Conservation (phyloP, 2,888 invertebrate species). For the Molanna angustata region DNA sequence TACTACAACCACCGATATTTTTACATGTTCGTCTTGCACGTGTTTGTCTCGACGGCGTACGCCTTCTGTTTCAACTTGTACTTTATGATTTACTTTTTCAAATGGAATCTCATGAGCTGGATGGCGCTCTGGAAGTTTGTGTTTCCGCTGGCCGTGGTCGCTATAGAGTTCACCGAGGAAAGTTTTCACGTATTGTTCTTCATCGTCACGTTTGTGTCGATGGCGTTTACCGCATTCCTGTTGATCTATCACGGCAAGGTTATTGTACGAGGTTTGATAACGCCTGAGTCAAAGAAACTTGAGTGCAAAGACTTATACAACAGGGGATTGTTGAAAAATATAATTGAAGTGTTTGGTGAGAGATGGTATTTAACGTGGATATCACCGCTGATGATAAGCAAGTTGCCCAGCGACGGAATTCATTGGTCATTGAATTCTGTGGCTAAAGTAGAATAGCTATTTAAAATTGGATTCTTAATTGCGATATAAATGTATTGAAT, state of each 20-base stretch:
- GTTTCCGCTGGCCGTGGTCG: constrained; percentile 72
- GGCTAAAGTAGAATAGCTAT: too few species aligned
- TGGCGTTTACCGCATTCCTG: constrained; percentile 64
- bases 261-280: constrained; percentile 69
- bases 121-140: constrained; percentile 62
- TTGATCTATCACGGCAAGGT: constrained; percentile 69
- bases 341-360: constrained; percentile 72
- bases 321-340: constrained; percentile 68
- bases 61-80: constrained; percentile 67
- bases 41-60: constrained; percentile 69
- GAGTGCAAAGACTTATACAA: constrained; percentile 61
- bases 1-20: constrained; percentile 86
- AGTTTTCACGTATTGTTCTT: constrained; percentile 70
- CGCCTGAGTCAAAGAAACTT: constrained; percentile 65
- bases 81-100: constrained; percentile 60
- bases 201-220: constrained; percentile 65
- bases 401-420: constrained; percentile 75
- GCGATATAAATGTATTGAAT: too few species aligned
- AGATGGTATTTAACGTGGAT: constrained; percentile 79
- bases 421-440: too few species aligned
- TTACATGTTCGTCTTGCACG: constrained; percentile 70
- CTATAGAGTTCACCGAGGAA: constrained; percentile 62
- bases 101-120: constrained; percentile 52
- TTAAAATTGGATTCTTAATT: too few species aligned
- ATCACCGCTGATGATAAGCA: constrained; percentile 73